Evolutionary conservation across 2,113 vertebrate genomes (phyloP).

Genomic region (Antennarius striatus): DNA sequence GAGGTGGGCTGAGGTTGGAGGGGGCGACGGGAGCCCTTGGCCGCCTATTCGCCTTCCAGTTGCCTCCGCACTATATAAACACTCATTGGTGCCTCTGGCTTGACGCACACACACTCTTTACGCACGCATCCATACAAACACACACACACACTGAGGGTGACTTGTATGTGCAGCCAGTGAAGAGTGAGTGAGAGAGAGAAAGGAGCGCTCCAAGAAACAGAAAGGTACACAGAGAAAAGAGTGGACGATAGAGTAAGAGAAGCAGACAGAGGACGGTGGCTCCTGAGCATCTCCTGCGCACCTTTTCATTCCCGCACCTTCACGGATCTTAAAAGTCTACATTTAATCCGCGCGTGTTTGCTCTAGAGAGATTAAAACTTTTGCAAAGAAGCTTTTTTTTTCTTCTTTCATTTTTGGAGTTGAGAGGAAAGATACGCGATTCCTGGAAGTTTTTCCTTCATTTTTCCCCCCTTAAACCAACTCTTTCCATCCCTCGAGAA

Average conservation of each 20-base stretch:
- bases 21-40: conserved; percentile 68
- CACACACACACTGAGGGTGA: conserved; percentile 80
- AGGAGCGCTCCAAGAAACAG: conserved; percentile 49
- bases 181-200: conserved; percentile 32
- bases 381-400: conserved; percentile 14
- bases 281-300: conserved; percentile 64
- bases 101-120: conserved; percentile 64
- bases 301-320: conserved; percentile 31
- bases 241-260: conserved; percentile 61
- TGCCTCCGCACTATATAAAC: conserved; percentile 91
- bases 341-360: background rate
- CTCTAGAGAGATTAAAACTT: conserved; percentile 41
- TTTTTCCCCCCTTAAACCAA: conserved; percentile 17
- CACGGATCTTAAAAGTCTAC: conserved; percentile 46
- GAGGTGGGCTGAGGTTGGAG: conserved; percentile 51
- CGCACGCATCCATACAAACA: conserved; percentile 42
- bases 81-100: conserved; percentile 85
- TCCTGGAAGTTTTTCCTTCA: conserved; percentile 45
- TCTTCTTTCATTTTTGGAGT: conserved; percentile 9
- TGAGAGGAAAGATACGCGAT: conserved; percentile 29
- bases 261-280: conserved; percentile 59
- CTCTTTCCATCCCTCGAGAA: conserved; percentile 51
- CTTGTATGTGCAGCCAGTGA: conserved; percentile 49
- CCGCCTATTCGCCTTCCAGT: conserved; percentile 71
- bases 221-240: conserved; percentile 65